Conservation (phyloP, 2,113 vertebrate species). For the Fregetta grallaria region DNA sequence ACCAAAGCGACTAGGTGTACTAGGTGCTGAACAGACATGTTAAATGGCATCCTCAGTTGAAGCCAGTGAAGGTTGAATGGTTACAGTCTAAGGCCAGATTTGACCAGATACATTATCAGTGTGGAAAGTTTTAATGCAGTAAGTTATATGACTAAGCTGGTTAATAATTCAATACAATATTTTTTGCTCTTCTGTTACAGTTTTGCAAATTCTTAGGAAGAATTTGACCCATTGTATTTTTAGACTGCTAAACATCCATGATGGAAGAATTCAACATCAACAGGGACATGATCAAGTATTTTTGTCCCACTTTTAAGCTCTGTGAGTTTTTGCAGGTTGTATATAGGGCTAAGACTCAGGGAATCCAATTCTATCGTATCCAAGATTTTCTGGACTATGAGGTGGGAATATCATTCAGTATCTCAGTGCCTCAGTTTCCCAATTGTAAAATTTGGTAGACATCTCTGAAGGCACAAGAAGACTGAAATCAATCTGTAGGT, state of each 20-base stretch:
- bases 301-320: not conserved
- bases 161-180: not conserved
- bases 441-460: not conserved
- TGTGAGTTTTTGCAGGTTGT: not conserved
- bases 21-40: not conserved
- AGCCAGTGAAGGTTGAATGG: not conserved
- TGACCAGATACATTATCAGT: not conserved
- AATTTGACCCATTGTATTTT: not conserved
- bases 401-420: not conserved
- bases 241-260: not conserved
- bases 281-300: not conserved
- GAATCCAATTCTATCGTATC: not conserved
- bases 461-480: not conserved
- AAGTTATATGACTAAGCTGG: fast-evolving
- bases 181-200: not conserved
- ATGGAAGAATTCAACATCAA: not conserved
- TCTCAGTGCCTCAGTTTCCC: not conserved
- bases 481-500: not conserved
- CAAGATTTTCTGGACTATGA: not conserved
- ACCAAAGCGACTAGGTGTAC: not conserved
- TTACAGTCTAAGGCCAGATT: not conserved
- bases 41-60: fast-evolving
- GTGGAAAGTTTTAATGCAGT: not conserved
- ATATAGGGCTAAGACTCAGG: not conserved
- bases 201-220: not conserved